Base-by-base conservation (phyloP, 1,140 invertebrate species). In the Bombus impatiens region DNA sequence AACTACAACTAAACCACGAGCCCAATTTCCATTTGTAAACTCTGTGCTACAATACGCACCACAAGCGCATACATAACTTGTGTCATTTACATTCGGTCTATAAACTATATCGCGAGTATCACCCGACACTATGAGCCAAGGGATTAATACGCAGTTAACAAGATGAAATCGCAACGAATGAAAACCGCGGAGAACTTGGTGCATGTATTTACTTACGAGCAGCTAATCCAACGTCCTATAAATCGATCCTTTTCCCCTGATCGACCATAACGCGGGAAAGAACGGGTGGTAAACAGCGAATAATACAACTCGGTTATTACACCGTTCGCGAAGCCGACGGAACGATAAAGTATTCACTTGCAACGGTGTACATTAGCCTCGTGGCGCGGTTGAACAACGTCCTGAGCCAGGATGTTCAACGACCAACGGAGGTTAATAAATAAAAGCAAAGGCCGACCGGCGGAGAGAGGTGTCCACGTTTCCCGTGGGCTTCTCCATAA, bases 381-480 rank as follows among this genome's bases (percentile, higher is more conserved):
- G 83, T 70, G 53, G 76, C 65, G n/a, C 32, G 44, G 37, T n/a
- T 40, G 71, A n/a, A 37, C 81, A 37, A 42, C 75, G 65, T 84
- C 42, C 74, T 35, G 74, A 84, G 75, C 62, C 70, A 84, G 53
- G 82, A 80, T 71, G 78, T 80, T 72, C 77, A 80, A 70, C 83
- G 78, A 9, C 44, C 42, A 10, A 72, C 37, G 32, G 42, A 78
- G 83, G 83, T 85, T 85, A 85, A 85, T 85, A 85, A 85, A 85
- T 85, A 79, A 80, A 77, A 79, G 28, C 6, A 28, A 44, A 32
- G 67, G 22, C 35, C 1, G 13, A 40, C 40, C 42, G 12, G 25
- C 25, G 28, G 15, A 35, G 53, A 28, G 53, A 40, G 82, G 76
- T 84, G 82, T 84, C 82, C 82, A 62, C 76, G 76, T 42, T 72